Percentiles rank a stretch among this genome's conserved stretches.
phyloP scores from a whole-genome alignment of 2,797 vertebrate species.

The Liasis olivaceus region DNA sequence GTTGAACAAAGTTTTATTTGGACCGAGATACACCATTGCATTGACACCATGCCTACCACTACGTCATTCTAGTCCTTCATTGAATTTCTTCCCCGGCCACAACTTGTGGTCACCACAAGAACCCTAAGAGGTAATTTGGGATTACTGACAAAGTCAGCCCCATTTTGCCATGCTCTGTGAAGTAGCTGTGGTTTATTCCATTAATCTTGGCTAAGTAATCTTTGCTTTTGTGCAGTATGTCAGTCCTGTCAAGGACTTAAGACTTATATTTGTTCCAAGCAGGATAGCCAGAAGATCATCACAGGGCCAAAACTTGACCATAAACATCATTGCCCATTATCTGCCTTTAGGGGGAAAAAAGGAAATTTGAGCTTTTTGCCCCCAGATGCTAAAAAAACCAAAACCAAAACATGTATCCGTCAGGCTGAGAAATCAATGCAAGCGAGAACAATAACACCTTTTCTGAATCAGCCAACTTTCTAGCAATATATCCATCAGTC shows the following conservation, averaged over 20 bases:
- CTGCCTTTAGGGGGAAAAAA: constrained; percentile 59
- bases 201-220: neutral
- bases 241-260: neutral
- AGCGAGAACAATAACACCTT: constrained; percentile 63
- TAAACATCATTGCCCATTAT: constrained; percentile 36
- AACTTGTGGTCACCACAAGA: neutral
- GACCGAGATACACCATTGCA: neutral
- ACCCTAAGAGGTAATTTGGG: neutral
- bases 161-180: neutral
- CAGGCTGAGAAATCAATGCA: constrained; percentile 69
- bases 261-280: too few relatives aligned
- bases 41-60: neutral
- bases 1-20: neutral
- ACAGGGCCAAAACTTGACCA: constrained; percentile 47
- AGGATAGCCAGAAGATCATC: neutral
- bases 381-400: constrained; percentile 55
- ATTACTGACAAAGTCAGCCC: neutral
- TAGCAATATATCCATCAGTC: constrained; percentile 78
- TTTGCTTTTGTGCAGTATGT: neutral
- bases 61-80: neutral
- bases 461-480: constrained; percentile 70
- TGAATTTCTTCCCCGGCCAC: neutral
- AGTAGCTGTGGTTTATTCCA: neutral
- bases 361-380: constrained; percentile 65
- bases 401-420: constrained; percentile 61